phyloP scores from a whole-genome alignment of 2,797 vertebrate species.

The Poeciliopsis presidionis region DNA sequence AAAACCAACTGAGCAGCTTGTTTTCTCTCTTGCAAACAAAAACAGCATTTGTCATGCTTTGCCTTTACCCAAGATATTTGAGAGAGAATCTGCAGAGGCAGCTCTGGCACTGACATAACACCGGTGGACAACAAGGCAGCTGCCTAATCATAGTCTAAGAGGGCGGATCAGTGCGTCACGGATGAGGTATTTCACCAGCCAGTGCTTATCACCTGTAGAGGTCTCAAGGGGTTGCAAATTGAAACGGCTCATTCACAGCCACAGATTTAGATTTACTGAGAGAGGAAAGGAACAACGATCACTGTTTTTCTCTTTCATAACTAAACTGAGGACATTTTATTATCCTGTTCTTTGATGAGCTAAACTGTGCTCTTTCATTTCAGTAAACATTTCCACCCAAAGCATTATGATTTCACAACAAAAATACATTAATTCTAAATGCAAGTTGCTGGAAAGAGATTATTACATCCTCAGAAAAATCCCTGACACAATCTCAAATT shows the following conservation, averaged over 20 bases:
- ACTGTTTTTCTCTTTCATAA: not conserved
- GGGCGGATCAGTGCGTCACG: constrained; percentile 6
- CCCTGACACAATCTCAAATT: too few species aligned
- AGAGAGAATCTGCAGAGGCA: not conserved
- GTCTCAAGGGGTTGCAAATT: constrained; percentile 9
- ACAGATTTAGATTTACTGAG: constrained; percentile 3
- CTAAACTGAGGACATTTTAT: not conserved
- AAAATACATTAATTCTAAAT: not conserved
- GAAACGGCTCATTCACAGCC: constrained; percentile 10
- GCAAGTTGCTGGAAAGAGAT: not conserved
- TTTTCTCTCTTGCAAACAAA: not conserved
- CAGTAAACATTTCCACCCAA: not conserved
- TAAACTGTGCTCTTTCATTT: not conserved
- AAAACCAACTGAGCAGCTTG: not conserved
- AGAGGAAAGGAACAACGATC: not conserved
- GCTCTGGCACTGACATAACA: constrained; percentile 6
- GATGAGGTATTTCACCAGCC: not conserved
- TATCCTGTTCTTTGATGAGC: not conserved
- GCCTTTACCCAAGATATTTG: not conserved
- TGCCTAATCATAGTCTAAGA: constrained; percentile 14
- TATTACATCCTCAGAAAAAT: too few species aligned
- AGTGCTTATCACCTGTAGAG: constrained; percentile 8
- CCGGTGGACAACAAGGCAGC: not conserved
- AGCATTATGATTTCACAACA: too few species aligned
- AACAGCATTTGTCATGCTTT: not conserved